phyloP scores from a whole-genome alignment of 2,113 vertebrate genomes.

The Urocynchramus pylzowi region DNA sequence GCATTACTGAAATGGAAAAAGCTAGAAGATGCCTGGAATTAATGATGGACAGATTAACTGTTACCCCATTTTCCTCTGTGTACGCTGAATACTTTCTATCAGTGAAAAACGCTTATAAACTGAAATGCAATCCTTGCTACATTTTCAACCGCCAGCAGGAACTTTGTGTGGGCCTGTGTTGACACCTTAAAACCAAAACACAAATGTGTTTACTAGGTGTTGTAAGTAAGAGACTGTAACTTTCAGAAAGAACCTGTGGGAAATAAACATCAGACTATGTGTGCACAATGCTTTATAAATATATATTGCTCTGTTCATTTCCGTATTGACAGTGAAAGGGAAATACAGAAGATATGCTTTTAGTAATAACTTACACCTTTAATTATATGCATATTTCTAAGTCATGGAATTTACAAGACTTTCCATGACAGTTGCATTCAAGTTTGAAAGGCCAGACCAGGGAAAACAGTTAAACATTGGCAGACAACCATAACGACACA shows the following conservation, averaged over 20 bases:
- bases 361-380: not conserved
- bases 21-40: not conserved
- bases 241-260: not conserved
- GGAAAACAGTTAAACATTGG: not conserved
- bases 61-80: not conserved
- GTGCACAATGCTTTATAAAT: not conserved
- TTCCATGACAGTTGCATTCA: not conserved
- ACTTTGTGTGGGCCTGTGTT: not conserved
- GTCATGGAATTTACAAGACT: not conserved
- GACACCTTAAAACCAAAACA: not conserved
- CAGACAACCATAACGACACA: not conserved
- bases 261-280: not conserved
- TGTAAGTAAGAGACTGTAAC: not conserved
- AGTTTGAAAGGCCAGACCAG: not conserved
- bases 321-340: not conserved
- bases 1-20: not conserved
- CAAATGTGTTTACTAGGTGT: not conserved
- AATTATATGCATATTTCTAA: not conserved
- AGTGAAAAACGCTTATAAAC: fast-evolving
- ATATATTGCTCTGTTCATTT: not conserved
- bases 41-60: not conserved
- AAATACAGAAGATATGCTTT: not conserved
- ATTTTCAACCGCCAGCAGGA: not conserved
- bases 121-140: not conserved
- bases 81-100: fast-evolving